Evolutionary conservation across 1,140 invertebrate species (phyloP).

Genomic region (Micrasema longulum): DNA sequence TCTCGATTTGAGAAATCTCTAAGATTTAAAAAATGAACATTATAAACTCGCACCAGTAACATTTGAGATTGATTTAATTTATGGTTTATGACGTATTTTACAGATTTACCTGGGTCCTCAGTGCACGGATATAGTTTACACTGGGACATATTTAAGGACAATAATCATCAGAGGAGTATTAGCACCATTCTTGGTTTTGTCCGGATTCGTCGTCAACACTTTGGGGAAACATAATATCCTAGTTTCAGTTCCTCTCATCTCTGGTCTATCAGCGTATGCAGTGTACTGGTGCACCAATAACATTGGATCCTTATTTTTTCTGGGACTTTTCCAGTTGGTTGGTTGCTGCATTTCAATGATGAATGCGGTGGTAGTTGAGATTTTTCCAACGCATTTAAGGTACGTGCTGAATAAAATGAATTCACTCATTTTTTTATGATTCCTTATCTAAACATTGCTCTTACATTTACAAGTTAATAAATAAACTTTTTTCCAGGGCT

Average conservation of each 20-base stretch:
- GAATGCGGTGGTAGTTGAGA: conserved; percentile 63
- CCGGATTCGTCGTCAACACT: conserved; percentile 62
- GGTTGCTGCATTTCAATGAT: conserved; percentile 64
- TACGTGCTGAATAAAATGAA: conserved; percentile 34
- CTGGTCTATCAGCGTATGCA: conserved; percentile 58
- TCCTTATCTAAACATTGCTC: not conserved
- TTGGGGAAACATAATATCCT: conserved; percentile 63
- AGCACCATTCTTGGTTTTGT: conserved; percentile 63
- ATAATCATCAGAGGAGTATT: conserved; percentile 64
- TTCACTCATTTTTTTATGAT: not conserved
- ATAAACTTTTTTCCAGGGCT: conserved; percentile 57
- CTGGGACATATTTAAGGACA: conserved; percentile 60
- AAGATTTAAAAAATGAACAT: too few relatives aligned
- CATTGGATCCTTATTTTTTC: conserved; percentile 59
- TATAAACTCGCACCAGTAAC: too few relatives aligned
- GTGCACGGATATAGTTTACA: conserved; percentile 62
- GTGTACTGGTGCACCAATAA: conserved; percentile 58
- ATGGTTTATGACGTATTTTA: too few relatives aligned
- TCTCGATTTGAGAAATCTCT: too few relatives aligned
- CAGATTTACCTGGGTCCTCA: too few relatives aligned
- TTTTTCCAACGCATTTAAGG: conserved; percentile 64
- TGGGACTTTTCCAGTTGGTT: conserved; percentile 64
- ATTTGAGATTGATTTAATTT: too few relatives aligned
- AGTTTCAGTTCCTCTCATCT: conserved; percentile 56
- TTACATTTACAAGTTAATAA: not conserved